Base-by-base conservation (phyloP, 1,140 invertebrate species). In the Musca domestica region DNA sequence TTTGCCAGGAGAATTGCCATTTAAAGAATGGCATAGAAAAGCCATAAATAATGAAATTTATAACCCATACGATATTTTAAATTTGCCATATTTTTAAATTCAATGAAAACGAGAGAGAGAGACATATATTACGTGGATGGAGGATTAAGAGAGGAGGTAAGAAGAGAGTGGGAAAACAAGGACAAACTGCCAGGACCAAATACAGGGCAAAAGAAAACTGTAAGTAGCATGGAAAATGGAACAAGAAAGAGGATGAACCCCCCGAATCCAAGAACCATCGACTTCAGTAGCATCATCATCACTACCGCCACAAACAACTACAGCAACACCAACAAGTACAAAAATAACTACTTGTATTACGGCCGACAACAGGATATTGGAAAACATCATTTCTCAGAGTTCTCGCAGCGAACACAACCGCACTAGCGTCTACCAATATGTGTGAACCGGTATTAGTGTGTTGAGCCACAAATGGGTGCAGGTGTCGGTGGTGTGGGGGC, bases 341-440 rank as follows among this genome's bases (percentile, higher is more conserved):
- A 17, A 48, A 5, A 48, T 7, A 49, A 49, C 10, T 19, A 49
- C 48, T 19, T 3, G 5, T 19, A 10, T 49, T 49, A 49, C 48
- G 48, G 48, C 48, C 48, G 48, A 19, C 48, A 49, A 49, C 48
- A 49, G 48, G 48, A 49, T 49, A 49, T 49, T 49, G 48, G 19
- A 49, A 49, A 49, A 49, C 19, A 49, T 17, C 4, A 41, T 41
- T 41, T 41, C 10, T 41, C n/a, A n/a, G n/a, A n/a, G n/a, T 41
- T 41, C 34, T 41, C 2, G 5, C 34, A 41, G 2, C 34, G 2
- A 41, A 41, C 34, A 3, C 27, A 41, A 41, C 5, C 34, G 5
- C 10, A 12, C 12, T 19, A 17, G 10, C 10, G 48, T 49, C n/a
- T 49, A n/a, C 5, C 48, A 49, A 49, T 49, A 20, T 4, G 48